Base-by-base conservation (phyloP, 2,113 vertebrate genomes). In the Rhizomys pruinosus region DNA sequence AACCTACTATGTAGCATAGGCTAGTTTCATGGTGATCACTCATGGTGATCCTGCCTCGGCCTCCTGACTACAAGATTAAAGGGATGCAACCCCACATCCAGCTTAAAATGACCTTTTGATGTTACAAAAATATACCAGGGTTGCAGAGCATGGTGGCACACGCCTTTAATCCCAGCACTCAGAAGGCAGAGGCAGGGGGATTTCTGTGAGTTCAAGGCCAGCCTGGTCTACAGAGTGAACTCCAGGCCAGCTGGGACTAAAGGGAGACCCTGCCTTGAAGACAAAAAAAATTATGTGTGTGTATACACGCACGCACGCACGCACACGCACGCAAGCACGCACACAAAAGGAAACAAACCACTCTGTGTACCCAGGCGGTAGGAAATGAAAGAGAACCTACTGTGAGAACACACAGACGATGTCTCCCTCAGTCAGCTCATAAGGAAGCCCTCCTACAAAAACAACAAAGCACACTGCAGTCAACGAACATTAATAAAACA, bases 391-490 rank as follows among this genome's bases (percentile, higher is more conserved):
- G 5, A 22, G 0, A 20, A 99, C 99, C 96, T 98, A 99, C 99
- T 99, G 99, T 12, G 99, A 99, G 96, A 99, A 99, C 29, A 99
- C 99, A 55, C 99, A 99, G 97, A 99, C 98, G 87, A 99, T 92
- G 96, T 99, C 99, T 0, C 99, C 99, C 96, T 99, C 99, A 0
- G 99, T 99, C 94, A 99, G 96, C 94, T 99, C 99, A 94, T 99
- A 99, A 2, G 99, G 99, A 97, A 99, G 98, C 8, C 99, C 99
- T 80, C 99, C 99, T 99, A 96, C 89, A 81, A 97, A 64, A 90
- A 86, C 96, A 72, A 95, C 92, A 64, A 96, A 90, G 3, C 72
- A 92, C 37, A 73, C 71, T 84, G 84, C 23, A 88, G 47, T 61
- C 47, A 64, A 69, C n/a, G 55, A 92, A 77, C 55, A 85, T 37